These are phyloP conservation scores for Alethe castanea DNA, from an alignment of 2,113 vertebrate species.

Conservation along the genomic window DNA sequence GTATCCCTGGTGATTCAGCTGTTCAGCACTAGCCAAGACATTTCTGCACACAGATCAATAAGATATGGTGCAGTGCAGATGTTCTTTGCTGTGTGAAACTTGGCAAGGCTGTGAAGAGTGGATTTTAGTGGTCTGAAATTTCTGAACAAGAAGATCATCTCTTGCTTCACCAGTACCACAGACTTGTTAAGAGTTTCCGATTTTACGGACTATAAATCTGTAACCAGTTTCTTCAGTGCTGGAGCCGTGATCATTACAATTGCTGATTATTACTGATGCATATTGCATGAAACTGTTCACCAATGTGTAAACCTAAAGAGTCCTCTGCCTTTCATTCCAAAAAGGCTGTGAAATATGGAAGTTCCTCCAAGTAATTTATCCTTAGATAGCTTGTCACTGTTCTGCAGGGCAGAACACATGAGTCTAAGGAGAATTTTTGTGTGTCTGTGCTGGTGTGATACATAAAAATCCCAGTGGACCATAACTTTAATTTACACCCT, in stretches of 20 bases:
- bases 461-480: not conserved
- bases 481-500: constrained; percentile 1
- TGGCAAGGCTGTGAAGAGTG: not conserved
- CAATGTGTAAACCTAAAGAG: not conserved
- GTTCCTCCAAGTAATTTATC: not conserved
- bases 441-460: not conserved
- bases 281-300: not conserved
- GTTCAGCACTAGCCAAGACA: not conserved
- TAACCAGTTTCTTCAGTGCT: not conserved
- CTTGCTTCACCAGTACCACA: not conserved
- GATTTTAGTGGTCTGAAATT: not conserved
- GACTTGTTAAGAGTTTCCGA: not conserved
- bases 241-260: not conserved
- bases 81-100: not conserved
- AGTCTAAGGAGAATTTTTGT: not conserved
- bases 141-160: not conserved
- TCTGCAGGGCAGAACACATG: fast-evolving
- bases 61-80: not conserved
- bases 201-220: not conserved
- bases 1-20: not conserved
- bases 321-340: not conserved
- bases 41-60: not conserved
- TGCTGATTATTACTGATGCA: not conserved
- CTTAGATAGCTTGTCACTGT: not conserved
- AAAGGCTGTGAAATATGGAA: not conserved